Base-by-base conservation (phyloP, 2,113 vertebrate species). In the Leptobrachium leishanense region DNA sequence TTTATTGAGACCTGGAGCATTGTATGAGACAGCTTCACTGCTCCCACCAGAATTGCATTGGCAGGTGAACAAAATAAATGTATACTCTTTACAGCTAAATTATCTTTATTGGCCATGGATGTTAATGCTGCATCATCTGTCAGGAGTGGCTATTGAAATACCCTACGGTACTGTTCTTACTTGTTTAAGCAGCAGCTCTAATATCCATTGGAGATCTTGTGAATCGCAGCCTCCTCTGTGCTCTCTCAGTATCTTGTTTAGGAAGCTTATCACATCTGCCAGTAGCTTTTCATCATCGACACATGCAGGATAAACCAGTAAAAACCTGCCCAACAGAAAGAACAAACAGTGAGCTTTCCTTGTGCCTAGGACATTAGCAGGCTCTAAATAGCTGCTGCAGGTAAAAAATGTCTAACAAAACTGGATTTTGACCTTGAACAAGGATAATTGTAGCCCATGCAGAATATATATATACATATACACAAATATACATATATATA, bases 281-380 rank as follows among this genome's bases (percentile, higher is more conserved):
- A 99, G 88, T 79, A 99, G 92, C 82, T 94, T 95, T 88, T 98
- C 95, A 85, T 99, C 98, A 79, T 98, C 94, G 4, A 76, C 79
- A 82, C 94, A 95, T 69, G 95, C 94, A 83, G 98, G 97, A 86
- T 91, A 91, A 70, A 98, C 96, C 84, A 95, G 95, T 63, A 99
- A 88, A 93, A 99, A 99, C 86, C 98, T 99, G 39, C 0, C 78
- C 82, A 0, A 44, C 53, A 86, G 85, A 82, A 71, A 66, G 70
- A 59, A 66, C 41, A 62, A 81, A 55, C 64, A 44, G 46, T 68
- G 68, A 74, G 50, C 44, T 66, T 59, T 62, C 64, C 46, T 12
- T 50, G 15, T 81, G 78, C 53, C 73, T 50, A 43, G 54, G 68
- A 68, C 50, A 42, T 44, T 46, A 40, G 39, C 15, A 31, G 66